Percentiles rank a stretch among this genome's conserved stretches.
Evolutionary conservation across 2,797 vertebrate species (phyloP).

Genomic region (Thaleichthys pacificus): DNA sequence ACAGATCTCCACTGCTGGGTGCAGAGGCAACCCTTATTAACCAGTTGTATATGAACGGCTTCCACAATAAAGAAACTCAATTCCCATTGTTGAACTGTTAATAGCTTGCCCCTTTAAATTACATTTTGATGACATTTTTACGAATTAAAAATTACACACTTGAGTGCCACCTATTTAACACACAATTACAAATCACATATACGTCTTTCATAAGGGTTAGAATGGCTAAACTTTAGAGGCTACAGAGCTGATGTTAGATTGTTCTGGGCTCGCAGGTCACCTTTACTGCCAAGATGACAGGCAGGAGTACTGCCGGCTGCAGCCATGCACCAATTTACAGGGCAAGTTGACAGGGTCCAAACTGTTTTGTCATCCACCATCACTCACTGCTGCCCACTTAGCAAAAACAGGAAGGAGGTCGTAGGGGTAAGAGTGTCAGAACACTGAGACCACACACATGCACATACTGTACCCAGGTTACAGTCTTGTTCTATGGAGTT

Average conservation of each 20-base stretch:
- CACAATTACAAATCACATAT: constrained; percentile 24
- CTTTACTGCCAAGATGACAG: constrained; percentile 43
- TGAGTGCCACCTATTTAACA: constrained; percentile 1
- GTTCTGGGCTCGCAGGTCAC: constrained; percentile 39
- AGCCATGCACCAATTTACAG: constrained; percentile 12
- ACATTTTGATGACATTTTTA: constrained; percentile 32
- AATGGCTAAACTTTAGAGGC: not conserved
- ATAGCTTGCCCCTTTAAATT: constrained; percentile 39
- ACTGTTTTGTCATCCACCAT: constrained; percentile 36
- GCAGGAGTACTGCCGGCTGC: constrained; percentile 20
- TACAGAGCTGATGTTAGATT: constrained; percentile 8
- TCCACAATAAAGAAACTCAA: constrained; percentile 36
- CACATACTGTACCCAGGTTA: constrained; percentile 36
- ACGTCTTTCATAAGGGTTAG: constrained; percentile 2
- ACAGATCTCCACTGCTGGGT: constrained; percentile 18
- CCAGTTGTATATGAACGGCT: constrained; percentile 36
- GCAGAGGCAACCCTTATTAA: constrained; percentile 32
- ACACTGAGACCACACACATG: constrained; percentile 36
- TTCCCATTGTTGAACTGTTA: constrained; percentile 41
- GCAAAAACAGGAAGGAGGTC: constrained; percentile 28
- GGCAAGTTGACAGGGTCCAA: constrained; percentile 44
- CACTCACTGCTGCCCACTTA: constrained; percentile 27
- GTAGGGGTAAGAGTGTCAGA: constrained; percentile 41
- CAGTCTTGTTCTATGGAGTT: constrained; percentile 28
- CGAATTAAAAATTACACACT: constrained; percentile 24